phyloP scores from a whole-genome alignment of 1,140 invertebrate species.

The Brevipalpus yothersi region DNA sequence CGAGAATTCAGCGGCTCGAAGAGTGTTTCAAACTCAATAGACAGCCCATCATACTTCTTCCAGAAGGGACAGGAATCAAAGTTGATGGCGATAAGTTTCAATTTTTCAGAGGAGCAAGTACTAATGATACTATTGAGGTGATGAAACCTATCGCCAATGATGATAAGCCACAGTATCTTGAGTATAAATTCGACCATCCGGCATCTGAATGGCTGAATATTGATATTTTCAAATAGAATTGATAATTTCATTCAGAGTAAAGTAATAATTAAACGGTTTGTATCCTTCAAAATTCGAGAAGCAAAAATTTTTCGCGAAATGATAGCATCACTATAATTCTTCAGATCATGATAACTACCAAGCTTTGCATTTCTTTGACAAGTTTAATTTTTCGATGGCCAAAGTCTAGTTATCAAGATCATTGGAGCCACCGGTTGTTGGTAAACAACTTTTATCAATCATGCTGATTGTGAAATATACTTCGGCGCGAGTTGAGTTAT shows the following conservation, averaged over 20 bases:
- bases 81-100: slow-evolving; percentile 1
- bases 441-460: no score
- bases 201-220: background rate
- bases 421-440: no score
- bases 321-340: no score
- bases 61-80: slow-evolving; percentile 5
- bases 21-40: slow-evolving; percentile 3
- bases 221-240: background rate
- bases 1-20: slow-evolving; percentile 3
- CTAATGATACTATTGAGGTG: background rate
- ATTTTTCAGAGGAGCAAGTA: background rate
- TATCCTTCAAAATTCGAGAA: no score
- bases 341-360: no score
- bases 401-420: no score
- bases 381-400: no score
- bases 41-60: slow-evolving; percentile 2
- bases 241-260: background rate
- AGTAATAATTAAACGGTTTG: no score
- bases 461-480: no score
- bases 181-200: background rate
- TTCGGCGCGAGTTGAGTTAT: no score
- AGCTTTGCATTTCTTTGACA: no score
- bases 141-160: background rate
- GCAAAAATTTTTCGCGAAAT: no score
- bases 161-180: background rate